Evolutionary conservation across 2,888 invertebrate species (phyloP).

Genomic region (Xestia rhomboidea): DNA sequence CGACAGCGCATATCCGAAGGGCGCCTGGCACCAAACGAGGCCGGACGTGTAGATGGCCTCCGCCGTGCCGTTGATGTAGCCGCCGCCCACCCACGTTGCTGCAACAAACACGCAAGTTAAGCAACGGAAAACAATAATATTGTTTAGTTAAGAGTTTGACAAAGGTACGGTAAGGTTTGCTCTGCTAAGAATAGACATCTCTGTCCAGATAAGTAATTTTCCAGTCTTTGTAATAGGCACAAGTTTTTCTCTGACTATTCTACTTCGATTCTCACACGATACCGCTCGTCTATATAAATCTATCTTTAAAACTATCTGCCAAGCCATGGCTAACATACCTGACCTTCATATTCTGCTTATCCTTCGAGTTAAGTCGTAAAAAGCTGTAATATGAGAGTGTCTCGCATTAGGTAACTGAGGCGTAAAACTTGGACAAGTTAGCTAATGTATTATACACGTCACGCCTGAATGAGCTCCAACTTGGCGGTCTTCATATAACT

Average conservation of each 20-base stretch:
- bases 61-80: constrained; percentile 99
- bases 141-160: not conserved
- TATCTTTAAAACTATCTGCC: too few relatives aligned
- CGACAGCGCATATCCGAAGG: constrained; percentile 99
- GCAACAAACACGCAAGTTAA: constrained; percentile 69
- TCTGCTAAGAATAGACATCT: not conserved
- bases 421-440: constrained; percentile 12
- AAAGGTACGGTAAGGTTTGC: not conserved
- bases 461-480: not conserved
- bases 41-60: constrained; percentile 98
- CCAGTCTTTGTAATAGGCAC: not conserved
- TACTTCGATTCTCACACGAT: not conserved
- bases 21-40: constrained; percentile 99
- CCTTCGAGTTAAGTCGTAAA: not conserved
- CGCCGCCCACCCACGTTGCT: constrained; percentile 99
- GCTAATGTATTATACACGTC: constrained; percentile 11
- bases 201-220: not conserved
- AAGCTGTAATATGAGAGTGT: not conserved
- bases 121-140: not conserved
- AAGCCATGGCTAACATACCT: not conserved
- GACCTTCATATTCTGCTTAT: not conserved
- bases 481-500: constrained; percentile 8
- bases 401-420: not conserved
- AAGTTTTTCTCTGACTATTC: not conserved
- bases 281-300: not conserved